Conservation (phyloP, 1,140 invertebrate genomes). For the Ylistrum balloti region DNA sequence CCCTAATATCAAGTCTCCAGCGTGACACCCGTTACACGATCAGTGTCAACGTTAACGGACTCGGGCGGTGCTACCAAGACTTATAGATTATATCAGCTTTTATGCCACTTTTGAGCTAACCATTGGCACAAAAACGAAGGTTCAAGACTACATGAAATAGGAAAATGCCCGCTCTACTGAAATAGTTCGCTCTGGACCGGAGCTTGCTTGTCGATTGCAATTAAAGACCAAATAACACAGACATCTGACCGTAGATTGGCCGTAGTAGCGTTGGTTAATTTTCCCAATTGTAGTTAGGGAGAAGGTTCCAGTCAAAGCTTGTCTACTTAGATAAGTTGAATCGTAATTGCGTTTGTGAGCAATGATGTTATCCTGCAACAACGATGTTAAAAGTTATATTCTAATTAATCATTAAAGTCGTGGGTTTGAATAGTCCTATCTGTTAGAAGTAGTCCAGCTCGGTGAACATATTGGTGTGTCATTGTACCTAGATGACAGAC, state of each 20-base stretch:
- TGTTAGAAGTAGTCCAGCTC: neutral
- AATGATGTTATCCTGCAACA: too few species aligned
- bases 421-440: too few species aligned
- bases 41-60: neutral
- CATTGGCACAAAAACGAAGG: neutral
- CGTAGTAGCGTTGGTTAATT: neutral
- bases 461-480: neutral
- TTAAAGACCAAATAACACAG: neutral
- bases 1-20: conserved; percentile 9
- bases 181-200: neutral
- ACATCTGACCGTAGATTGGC: neutral
- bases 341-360: too few species aligned
- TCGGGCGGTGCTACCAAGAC: neutral
- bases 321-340: too few species aligned
- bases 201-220: neutral
- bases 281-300: too few species aligned
- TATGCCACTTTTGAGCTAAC: neutral
- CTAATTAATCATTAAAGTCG: too few species aligned
- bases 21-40: neutral
- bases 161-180: neutral
- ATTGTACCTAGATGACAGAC: too few species aligned
- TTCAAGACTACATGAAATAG: neutral
- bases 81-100: neutral
- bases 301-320: too few species aligned
- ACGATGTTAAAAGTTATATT: too few species aligned